Conservation (phyloP, 2,888 invertebrate species). For the Salticus scenicus region DNA sequence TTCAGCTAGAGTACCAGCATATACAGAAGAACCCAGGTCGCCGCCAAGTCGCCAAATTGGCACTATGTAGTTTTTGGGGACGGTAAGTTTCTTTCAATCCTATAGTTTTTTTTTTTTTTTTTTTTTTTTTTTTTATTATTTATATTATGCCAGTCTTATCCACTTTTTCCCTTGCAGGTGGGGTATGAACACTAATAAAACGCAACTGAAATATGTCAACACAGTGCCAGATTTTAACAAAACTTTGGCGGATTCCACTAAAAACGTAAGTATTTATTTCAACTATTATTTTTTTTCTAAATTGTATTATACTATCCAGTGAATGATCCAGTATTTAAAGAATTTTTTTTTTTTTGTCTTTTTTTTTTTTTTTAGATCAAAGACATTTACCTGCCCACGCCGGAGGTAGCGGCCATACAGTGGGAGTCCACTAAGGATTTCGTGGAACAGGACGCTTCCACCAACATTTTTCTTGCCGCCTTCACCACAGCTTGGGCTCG, state of each 20-base stretch:
- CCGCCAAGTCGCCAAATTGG: constrained; percentile 21
- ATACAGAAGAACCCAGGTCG: neutral
- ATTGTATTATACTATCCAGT: neutral
- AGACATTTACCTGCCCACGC: constrained; percentile 14
- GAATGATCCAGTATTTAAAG: too few species aligned
- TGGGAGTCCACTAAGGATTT: neutral
- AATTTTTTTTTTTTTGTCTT: too few species aligned
- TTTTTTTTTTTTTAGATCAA: constrained; percentile 20
- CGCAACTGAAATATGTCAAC: neutral
- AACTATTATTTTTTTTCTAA: neutral
- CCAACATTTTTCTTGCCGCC: neutral
- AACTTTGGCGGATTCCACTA: neutral
- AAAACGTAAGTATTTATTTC: constrained; percentile 31
- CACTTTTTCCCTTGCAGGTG: neutral
- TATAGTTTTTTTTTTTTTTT: too few species aligned
- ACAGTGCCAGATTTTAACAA: constrained; percentile 28
- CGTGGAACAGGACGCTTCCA: neutral
- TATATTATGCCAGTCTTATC: neutral
- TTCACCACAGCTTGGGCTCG: constrained; percentile 13
- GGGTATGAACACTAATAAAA: constrained; percentile 34
- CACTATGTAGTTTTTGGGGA: constrained; percentile 32
- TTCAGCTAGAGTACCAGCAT: neutral
- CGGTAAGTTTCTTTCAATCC: neutral
- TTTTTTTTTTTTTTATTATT: neutral
- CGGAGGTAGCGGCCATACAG: constrained; percentile 4